Percentiles rank a stretch among this genome's conserved stretches.
These are phyloP conservation scores for Linnaemya tessellans DNA, from an alignment of 2,888 invertebrate genomes.

Conservation along the genomic window DNA sequence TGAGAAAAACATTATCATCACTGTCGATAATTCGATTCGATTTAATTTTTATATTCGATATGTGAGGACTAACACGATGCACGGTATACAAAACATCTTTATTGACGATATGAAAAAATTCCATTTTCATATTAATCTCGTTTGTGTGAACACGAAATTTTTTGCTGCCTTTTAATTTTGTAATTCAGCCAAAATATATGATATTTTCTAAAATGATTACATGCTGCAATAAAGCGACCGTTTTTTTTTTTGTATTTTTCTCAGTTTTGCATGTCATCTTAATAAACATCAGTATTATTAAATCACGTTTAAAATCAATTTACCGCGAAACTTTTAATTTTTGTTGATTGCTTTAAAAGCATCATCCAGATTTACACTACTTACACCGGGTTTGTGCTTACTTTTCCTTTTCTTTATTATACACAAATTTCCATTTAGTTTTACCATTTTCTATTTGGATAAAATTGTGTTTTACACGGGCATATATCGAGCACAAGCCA, in stretches of 20 bases:
- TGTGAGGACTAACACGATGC: too few relatives aligned
- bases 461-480: constrained; percentile 27
- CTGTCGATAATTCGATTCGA: too few relatives aligned
- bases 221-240: background rate
- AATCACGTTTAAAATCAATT: constrained; percentile 42
- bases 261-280: background rate
- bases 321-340: background rate
- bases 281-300: constrained; percentile 22
- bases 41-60: too few relatives aligned
- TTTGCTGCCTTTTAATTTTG: background rate
- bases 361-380: background rate
- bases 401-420: background rate
- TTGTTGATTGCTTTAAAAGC: constrained; percentile 16
- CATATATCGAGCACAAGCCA: constrained; percentile 13
- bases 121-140: too few relatives aligned
- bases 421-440: constrained; percentile 8
- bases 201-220: background rate
- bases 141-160: background rate
- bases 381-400: background rate
- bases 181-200: background rate
- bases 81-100: too few relatives aligned
- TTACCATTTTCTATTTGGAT: constrained; percentile 43
- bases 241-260: background rate
- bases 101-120: too few relatives aligned
- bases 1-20: too few relatives aligned